Percentiles rank a stretch among this genome's conserved stretches.
Conservation (phyloP, 30 jellyfish, hydroid and myxozoan genomes). For the Chironex yamaguchii region DNA sequence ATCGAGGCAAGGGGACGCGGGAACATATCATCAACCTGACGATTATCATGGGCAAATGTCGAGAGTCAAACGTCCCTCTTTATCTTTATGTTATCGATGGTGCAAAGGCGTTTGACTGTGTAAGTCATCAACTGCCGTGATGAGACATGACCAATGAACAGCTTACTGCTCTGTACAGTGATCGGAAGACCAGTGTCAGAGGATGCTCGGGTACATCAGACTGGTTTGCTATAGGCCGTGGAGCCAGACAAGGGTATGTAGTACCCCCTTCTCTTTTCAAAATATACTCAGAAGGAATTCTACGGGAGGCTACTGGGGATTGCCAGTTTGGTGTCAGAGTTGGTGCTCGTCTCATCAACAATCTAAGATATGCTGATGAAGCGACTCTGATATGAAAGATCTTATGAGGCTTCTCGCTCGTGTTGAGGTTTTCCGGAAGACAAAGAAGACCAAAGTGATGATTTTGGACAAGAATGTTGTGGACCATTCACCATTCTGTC, state of each 20-base stretch:
- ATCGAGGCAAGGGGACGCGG: slow-evolving; percentile 1
- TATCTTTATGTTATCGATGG: not conserved
- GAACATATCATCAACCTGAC: slow-evolving; percentile 28
- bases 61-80: slow-evolving; percentile 1
- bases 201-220: slow-evolving; percentile 18
- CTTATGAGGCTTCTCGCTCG: too few relatives aligned
- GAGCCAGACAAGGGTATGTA: slow-evolving; percentile 20
- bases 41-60: slow-evolving; percentile 2
- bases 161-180: slow-evolving; percentile 2
- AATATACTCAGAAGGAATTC: slow-evolving; percentile 17
- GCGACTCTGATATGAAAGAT: slow-evolving; percentile 34
- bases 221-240: slow-evolving; percentile 19
- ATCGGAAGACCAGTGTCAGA: slow-evolving; percentile 17
- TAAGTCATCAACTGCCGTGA: slow-evolving; percentile 20
- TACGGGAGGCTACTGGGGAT: slow-evolving; percentile 6
- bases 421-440: too few relatives aligned
- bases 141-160: slow-evolving; percentile 19
- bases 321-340: slow-evolving; percentile 9
- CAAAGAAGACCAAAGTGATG: not conserved
- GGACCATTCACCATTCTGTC: too few relatives aligned
- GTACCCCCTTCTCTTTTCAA: slow-evolving; percentile 12
- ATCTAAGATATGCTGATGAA: slow-evolving; percentile 41
- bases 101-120: not conserved
- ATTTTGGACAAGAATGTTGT: too few relatives aligned
- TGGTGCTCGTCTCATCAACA: slow-evolving; percentile 10